Evolutionary conservation across 1,140 invertebrate species (phyloP).

Genomic region (Drosophila bipectinata): DNA sequence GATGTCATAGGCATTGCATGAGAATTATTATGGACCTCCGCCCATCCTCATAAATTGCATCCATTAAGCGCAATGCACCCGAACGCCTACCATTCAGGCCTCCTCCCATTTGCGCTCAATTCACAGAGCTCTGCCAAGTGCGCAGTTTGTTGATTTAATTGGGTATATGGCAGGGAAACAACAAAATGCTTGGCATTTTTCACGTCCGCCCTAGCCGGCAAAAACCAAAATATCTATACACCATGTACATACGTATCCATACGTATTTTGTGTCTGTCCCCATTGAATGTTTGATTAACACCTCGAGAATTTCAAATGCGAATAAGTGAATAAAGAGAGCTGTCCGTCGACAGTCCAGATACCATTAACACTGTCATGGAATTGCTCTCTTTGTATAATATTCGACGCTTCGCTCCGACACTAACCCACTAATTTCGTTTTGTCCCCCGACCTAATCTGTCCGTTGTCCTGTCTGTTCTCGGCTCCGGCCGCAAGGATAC

Average conservation of each 20-base stretch:
- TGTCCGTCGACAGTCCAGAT: conserved; percentile 88
- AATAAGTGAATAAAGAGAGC: conserved; percentile 87
- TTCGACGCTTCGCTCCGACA: conserved; percentile 67
- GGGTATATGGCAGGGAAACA: conserved; percentile 50
- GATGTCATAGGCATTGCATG: conserved; percentile 11
- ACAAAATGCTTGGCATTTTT: conserved; percentile 47
- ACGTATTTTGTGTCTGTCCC: conserved; percentile 43
- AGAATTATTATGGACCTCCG: background rate
- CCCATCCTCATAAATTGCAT: conserved; percentile 31
- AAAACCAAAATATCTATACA: conserved; percentile 9
- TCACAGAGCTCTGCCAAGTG: conserved; percentile 68
- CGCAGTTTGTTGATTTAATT: conserved; percentile 72
- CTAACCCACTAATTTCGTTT: conserved; percentile 32
- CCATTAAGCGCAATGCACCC: conserved; percentile 23
- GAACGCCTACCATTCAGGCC: conserved; percentile 17
- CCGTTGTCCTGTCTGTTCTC: conserved; percentile 31
- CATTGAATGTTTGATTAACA: conserved; percentile 53
- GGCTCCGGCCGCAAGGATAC: conserved; percentile 1
- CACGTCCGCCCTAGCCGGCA: conserved; percentile 29
- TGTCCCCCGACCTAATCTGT: conserved; percentile 13
- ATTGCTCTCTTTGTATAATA: conserved; percentile 88
- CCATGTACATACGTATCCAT: conserved; percentile 15
- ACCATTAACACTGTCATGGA: conserved; percentile 87
- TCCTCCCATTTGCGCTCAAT: conserved; percentile 49
- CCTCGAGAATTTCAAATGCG: conserved; percentile 52